Evolutionary conservation across 2,113 vertebrate species (phyloP).

Genomic region (Orycteropus afer): DNA sequence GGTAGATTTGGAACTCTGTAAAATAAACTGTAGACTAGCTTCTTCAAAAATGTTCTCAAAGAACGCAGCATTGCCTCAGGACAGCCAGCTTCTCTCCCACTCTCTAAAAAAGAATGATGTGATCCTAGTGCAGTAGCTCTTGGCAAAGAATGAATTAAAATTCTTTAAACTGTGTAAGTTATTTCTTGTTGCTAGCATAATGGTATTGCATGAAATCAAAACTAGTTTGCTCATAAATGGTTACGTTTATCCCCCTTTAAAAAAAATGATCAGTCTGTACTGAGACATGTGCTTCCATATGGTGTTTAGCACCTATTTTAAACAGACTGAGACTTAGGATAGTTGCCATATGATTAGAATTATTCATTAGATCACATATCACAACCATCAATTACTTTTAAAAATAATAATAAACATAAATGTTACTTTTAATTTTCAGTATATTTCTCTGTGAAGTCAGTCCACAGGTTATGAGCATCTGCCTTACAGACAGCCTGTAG

Average conservation of each 20-base stretch:
- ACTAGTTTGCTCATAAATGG: not conserved
- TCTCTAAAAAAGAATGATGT: constrained; percentile 26
- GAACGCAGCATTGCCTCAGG: not conserved
- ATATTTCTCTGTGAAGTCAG: not conserved
- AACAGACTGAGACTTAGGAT: constrained; percentile 11
- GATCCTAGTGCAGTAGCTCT: not conserved
- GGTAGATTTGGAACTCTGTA: constrained; percentile 26
- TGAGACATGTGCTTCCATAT: not conserved
- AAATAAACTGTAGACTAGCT: constrained; percentile 21
- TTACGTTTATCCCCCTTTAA: constrained; percentile 27
- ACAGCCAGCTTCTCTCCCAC: not conserved
- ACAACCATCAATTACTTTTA: not conserved
- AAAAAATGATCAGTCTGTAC: constrained; percentile 13
- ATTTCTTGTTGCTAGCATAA: constrained; percentile 9
- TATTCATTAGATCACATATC: constrained; percentile 23
- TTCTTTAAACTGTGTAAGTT: not conserved
- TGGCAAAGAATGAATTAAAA: not conserved
- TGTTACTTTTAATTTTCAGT: not conserved
- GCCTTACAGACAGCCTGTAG: no score
- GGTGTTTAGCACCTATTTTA: constrained; percentile 39
- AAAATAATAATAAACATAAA: constrained; percentile 30
- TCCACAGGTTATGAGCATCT: no score
- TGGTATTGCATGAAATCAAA: constrained; percentile 12
- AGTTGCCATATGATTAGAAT: constrained; percentile 35
- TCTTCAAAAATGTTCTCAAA: not conserved